phyloP scores from a whole-genome alignment of 2,113 vertebrate genomes.

The Entomyzon cyanotis region DNA sequence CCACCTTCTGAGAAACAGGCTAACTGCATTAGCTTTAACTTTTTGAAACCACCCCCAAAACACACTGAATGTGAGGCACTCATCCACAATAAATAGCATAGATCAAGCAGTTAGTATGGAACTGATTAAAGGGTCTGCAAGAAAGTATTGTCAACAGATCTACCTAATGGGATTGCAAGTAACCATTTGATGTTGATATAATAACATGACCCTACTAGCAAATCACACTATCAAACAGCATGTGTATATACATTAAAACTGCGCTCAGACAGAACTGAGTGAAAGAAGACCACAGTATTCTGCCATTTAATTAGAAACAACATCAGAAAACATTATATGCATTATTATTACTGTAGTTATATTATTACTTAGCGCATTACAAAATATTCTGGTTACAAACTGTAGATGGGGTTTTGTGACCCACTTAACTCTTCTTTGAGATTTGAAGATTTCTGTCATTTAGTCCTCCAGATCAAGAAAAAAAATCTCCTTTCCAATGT shows the following conservation, averaged over 20 bases:
- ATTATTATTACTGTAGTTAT: background rate
- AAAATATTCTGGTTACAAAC: background rate
- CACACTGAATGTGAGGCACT: background rate
- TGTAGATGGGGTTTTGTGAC: background rate
- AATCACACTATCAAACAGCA: background rate
- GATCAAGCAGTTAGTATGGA: background rate
- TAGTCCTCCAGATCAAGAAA: conserved; percentile 4
- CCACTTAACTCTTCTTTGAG: background rate
- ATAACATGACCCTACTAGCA: background rate
- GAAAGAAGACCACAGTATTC: background rate
- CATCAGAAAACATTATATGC: background rate
- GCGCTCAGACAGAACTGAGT: background rate
- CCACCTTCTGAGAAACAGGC: background rate
- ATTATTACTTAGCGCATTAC: background rate
- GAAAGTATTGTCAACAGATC: background rate
- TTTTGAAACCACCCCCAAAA: background rate
- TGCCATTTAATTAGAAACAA: background rate
- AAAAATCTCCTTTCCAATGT: background rate
- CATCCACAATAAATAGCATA: background rate
- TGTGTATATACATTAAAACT: background rate
- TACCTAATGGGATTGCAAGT: background rate
- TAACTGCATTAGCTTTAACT: background rate
- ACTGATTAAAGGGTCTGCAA: background rate
- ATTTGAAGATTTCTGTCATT: conserved; percentile 5
- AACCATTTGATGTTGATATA: background rate